Conservation (phyloP, 2,113 vertebrate species). For the Daphoenositta chrysoptera region DNA sequence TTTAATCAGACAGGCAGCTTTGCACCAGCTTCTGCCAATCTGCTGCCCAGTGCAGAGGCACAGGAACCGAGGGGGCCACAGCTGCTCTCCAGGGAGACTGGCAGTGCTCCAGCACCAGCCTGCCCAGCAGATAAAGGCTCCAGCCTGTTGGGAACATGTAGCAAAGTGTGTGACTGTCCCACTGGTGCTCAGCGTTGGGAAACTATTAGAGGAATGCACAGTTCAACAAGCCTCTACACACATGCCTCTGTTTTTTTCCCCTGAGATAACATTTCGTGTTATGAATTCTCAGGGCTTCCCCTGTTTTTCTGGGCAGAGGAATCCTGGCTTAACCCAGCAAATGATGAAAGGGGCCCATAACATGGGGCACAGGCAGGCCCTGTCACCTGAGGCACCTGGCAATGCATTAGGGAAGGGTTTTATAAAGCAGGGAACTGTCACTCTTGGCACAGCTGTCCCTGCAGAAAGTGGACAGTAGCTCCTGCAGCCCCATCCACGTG, state of each 20-base stretch:
- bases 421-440: not conserved
- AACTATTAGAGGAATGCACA: constrained; percentile 40
- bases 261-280: constrained; percentile 6
- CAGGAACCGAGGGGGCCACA: not conserved
- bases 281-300: constrained; percentile 45
- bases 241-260: not conserved
- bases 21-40: constrained; percentile 1
- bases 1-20: constrained; percentile 39
- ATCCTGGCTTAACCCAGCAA: not conserved
- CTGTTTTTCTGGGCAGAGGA: constrained; percentile 20
- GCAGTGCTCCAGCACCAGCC: not conserved
- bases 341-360: not conserved
- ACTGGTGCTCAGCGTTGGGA: not conserved
- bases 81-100: not conserved
- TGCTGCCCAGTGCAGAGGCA: not conserved
- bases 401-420: not conserved
- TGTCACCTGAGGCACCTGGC: not conserved
- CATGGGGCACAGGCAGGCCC: not conserved
- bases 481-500: rapidly evolving
- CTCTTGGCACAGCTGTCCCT: not conserved
- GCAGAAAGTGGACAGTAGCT: not conserved
- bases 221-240: constrained; percentile 30
- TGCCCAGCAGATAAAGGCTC: constrained; percentile 33
- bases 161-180: constrained; percentile 15
- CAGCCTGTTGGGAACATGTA: not conserved